Conservation (phyloP, 2,113 vertebrate genomes). For the Bubo bubo region DNA sequence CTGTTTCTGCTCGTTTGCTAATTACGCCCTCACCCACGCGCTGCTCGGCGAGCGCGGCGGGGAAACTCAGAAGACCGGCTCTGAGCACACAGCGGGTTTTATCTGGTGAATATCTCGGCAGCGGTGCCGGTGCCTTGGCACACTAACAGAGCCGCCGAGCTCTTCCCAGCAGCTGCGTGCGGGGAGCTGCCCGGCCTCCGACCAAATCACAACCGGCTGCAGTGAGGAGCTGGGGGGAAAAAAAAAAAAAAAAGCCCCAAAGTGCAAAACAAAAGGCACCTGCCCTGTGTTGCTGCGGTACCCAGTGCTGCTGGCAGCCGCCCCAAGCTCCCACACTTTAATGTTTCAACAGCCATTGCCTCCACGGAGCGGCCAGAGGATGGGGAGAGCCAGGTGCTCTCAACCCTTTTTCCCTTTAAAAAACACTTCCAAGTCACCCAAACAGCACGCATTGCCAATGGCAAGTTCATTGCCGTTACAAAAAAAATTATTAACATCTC, state of each 20-base stretch:
- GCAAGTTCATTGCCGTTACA: not conserved
- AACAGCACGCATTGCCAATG: not conserved
- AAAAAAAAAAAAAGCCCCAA: not conserved
- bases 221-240: fast-evolving
- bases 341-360: not conserved
- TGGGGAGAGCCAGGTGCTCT: not conserved
- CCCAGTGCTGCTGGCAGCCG: not conserved
- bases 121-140: not conserved
- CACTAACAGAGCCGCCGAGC: not conserved
- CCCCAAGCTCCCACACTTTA: not conserved
- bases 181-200: not conserved
- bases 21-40: not conserved
- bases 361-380: not conserved
- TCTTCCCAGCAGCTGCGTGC: not conserved
- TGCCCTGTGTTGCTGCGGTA: not conserved
- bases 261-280: constrained; percentile 12
- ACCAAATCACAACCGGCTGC: not conserved
- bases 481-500: not conserved
- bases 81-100: not conserved
- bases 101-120: not conserved
- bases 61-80: not conserved
- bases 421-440: not conserved
- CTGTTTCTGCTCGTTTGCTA: not conserved
- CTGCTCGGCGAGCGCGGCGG: not conserved
- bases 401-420: not conserved